phyloP scores from a whole-genome alignment of 2,113 vertebrate genomes.

The Otis tarda region DNA sequence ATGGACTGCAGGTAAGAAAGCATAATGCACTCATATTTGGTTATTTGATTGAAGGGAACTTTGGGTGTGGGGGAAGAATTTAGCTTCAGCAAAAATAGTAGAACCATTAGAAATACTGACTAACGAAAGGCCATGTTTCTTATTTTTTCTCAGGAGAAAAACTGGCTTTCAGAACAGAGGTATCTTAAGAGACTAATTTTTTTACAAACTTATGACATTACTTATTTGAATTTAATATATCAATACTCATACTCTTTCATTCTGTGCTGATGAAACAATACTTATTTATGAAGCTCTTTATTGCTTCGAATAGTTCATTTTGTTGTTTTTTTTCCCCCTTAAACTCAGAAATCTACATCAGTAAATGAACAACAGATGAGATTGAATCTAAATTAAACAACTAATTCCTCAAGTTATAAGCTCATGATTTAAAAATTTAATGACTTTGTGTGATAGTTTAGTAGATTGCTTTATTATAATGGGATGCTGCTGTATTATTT shows the following conservation, averaged over 20 bases:
- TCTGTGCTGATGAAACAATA: not conserved
- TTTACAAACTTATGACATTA: not conserved
- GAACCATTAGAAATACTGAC: not conserved
- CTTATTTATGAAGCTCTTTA: not conserved
- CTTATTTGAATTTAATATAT: not conserved
- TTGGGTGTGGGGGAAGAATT: not conserved
- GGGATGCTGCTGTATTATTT: not conserved
- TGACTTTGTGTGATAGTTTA: not conserved
- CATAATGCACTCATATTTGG: not conserved
- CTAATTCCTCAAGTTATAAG: not conserved
- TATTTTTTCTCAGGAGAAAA: not conserved
- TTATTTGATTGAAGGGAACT: not conserved
- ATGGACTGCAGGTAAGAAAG: constrained; percentile 34
- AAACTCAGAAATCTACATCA: not conserved
- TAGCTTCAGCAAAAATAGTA: not conserved
- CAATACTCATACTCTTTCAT: not conserved
- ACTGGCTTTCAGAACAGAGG: not conserved
- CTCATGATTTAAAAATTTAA: not conserved
- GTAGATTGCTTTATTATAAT: not conserved
- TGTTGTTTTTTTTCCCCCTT: not conserved
- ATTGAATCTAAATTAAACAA: not conserved
- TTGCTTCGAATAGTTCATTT: not conserved
- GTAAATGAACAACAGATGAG: not conserved
- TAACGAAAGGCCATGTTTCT: not conserved
- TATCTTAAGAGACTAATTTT: not conserved